Percentiles rank a stretch among this genome's conserved stretches.
Evolutionary conservation across 2,888 invertebrate species (phyloP).

Genomic region (Teleiodes luculella): DNA sequence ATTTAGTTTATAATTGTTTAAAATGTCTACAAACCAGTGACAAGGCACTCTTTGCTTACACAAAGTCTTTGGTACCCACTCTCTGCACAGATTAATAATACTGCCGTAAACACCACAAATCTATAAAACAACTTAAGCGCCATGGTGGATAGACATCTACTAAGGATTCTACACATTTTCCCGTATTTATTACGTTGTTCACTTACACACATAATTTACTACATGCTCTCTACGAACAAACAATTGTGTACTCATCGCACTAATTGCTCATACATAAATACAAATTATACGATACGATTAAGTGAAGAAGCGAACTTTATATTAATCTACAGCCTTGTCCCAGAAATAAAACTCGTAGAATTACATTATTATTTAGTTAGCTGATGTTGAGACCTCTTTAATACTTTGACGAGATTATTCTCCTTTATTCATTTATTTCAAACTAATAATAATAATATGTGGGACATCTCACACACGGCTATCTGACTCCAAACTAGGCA

Average conservation of each 20-base stretch:
- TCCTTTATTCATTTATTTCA: too few relatives aligned
- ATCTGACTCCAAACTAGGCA: too few relatives aligned
- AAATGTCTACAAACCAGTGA: not conserved
- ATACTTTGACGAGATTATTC: too few relatives aligned
- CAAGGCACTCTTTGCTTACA: not conserved
- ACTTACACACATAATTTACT: not conserved
- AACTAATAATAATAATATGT: too few relatives aligned
- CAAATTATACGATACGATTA: too few relatives aligned
- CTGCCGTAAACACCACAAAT: not conserved
- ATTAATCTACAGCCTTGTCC: too few relatives aligned
- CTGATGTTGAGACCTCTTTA: too few relatives aligned
- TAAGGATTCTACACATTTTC: not conserved
- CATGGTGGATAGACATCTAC: not conserved
- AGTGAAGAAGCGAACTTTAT: too few relatives aligned
- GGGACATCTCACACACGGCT: too few relatives aligned
- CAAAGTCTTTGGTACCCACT: not conserved
- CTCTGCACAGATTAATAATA: not conserved
- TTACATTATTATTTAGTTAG: too few relatives aligned
- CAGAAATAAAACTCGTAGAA: too few relatives aligned
- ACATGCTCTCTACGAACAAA: not conserved
- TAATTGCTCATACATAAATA: too few relatives aligned
- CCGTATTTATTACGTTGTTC: not conserved
- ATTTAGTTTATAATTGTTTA: not conserved
- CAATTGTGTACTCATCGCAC: not conserved
- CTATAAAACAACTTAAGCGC: not conserved